Evolutionary conservation across 2,888 invertebrate species (phyloP), one percentile per base, ranked within the genome.

Genomic region (Drosophila leonis): DNA sequence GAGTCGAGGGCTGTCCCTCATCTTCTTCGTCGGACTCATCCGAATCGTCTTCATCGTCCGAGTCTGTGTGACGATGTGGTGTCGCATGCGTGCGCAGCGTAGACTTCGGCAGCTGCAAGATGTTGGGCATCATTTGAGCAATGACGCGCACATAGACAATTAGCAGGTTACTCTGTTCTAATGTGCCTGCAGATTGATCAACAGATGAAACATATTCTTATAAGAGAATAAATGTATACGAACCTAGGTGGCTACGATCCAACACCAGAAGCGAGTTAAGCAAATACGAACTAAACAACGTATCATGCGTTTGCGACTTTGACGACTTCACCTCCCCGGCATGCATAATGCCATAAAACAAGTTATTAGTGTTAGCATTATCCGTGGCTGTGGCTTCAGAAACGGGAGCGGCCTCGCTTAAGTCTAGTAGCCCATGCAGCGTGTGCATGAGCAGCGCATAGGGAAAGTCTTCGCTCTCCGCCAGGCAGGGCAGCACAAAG

Each of bases 401-500:
- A 61, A 54, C 42, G 48, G 78, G 7, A 4, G 59, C 4, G 66
- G 72, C n/a, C 57, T 75, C 24, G 13, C n/a, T 44, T 8, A 44
- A 13, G 33, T 90, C 90, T 13, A 85, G 52, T 4, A 69, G 13
- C 7, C 41, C 51, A 37, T 94, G 93, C 44, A 95, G 80, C 64
- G 94, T 93, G 41, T 92, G 92, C 49, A 95, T 79, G 0, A 95
- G 90, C 31, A 94, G 88, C 1, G 93, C 90, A 82, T 94, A 95
- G 0, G 95, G 95, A 85, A 95, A 94, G 65, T 92, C 93, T 0
- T 89, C 81, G 52, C 82, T 90, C 2, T 93, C 93, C 2, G 95
- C 94, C 67, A 97, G 91, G 9, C 95, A 95, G 15, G 97, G 97
- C 78, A 97, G 93, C 39, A 97, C 92, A 81, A 94, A 95, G 92